Evolutionary conservation across 2,113 vertebrate species (phyloP).

Genomic region (Gadus chalcogrammus): DNA sequence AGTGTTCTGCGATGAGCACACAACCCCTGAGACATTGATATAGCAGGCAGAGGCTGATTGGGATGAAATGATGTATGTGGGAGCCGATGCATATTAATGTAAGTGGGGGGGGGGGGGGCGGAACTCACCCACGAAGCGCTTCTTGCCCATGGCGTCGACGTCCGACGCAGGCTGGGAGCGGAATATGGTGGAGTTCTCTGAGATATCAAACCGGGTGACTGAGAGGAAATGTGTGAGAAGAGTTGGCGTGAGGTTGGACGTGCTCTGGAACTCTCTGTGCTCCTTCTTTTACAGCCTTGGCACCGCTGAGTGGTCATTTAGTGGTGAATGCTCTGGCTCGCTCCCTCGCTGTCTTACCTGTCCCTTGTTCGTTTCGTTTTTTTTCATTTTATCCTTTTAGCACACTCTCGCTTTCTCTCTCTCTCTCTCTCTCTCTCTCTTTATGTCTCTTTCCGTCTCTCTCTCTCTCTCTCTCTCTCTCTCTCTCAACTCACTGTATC

Average conservation of each 20-base stretch:
- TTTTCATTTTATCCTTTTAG: no score
- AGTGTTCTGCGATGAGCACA: no score
- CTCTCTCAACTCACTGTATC: no score
- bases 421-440: no score
- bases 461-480: neutral
- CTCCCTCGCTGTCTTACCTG: neutral
- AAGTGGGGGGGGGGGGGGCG: neutral
- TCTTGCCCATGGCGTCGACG: constrained; percentile 86
- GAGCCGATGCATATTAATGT: neutral
- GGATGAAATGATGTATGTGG: no score
- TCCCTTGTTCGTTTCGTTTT: neutral
- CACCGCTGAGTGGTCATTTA: neutral
- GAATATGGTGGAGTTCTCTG: constrained; percentile 84
- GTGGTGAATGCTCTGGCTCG: neutral
- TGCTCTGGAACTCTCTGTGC: constrained; percentile 45
- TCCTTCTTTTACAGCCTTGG: constrained; percentile 45
- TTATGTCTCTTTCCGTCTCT: neutral
- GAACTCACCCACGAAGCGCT: constrained; percentile 83
- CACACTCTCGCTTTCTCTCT: no score
- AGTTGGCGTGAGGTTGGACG: constrained; percentile 23
- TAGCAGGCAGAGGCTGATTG: no score
- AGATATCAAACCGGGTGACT: constrained; percentile 65
- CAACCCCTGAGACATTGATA: no score
- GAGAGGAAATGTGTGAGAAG: constrained; percentile 33
- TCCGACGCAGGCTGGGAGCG: constrained; percentile 85